Evolutionary conservation across 2,113 vertebrate species (phyloP), one percentile per base, ranked within the genome.

Genomic region (Oostethus manadensis): DNA sequence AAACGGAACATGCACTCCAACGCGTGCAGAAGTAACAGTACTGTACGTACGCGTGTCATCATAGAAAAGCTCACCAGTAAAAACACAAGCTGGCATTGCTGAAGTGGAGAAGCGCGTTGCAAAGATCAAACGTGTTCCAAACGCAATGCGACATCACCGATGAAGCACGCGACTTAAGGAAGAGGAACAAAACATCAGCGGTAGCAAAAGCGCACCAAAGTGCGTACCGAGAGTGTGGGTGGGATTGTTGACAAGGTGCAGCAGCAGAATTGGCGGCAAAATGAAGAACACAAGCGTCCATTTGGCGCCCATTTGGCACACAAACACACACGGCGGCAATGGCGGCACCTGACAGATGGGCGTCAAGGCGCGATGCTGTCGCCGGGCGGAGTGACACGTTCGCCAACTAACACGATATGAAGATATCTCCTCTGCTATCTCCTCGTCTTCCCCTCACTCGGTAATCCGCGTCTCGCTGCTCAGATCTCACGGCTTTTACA

Each of bases 401-500:
- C 10, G n/a, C n/a, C 21, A 16, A 55, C 29, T 38, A 35, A 55
- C 35, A 42, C 9, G n/a, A 40, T 38, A 14, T 42, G 7, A 42
- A 42, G 38, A 42, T 42, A 42, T 42, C 38, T 13, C 10, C 38
- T 10, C 38, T 42, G 4, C 5, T 33, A 50, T 76, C 57, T 26
- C 51, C 50, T 60, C 62, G 22, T 56, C 64, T 62, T 59, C 48
- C 46, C 10, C 46, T 55, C 62, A 62, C 74, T 62, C 57, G 16
- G 63, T 73, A 66, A 76, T 78, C 77, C 69, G 26, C 74, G 56
- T 82, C 62, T 80, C 68, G 58, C 77, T 66, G 62, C 65, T 76
- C 60, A 62, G 46, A 66, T 68, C 77, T 83, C 80, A 78, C 48
- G 49, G 4, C 38, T 42, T 42, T 42, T 42, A 42, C 38, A 42